Conservation (phyloP, 2,888 invertebrate species). For the Lepidocyrtinus sp. region DNA sequence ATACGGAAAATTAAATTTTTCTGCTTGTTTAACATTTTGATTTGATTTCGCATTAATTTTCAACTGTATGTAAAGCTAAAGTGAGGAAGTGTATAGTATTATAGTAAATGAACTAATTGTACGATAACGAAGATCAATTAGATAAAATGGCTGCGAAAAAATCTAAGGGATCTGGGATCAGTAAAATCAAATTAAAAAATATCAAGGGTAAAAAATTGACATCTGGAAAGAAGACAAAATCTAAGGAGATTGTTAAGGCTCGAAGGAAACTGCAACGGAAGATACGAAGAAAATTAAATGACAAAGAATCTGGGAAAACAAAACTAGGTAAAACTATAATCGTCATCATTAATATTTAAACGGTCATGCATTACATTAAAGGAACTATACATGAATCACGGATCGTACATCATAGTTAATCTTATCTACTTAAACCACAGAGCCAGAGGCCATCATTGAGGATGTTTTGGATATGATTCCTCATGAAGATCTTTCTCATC, state of each 20-base stretch:
- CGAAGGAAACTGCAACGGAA: constrained; percentile 70
- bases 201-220: constrained; percentile 77
- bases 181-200: constrained; percentile 76
- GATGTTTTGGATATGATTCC: constrained; percentile 78
- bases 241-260: constrained; percentile 70
- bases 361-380: too few species aligned
- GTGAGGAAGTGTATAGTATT: too few species aligned
- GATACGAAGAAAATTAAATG: constrained; percentile 60
- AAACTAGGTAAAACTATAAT: constrained; percentile 71
- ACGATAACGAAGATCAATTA: too few species aligned
- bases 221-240: constrained; percentile 74
- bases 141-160: constrained; percentile 73
- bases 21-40: too few species aligned
- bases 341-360: too few species aligned
- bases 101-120: too few species aligned
- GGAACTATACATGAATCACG: too few species aligned
- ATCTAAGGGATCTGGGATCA: constrained; percentile 75
- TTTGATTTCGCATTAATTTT: too few species aligned
- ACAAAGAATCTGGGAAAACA: constrained; percentile 68
- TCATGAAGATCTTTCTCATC: constrained; percentile 76
- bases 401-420: too few species aligned
- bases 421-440: too few species aligned
- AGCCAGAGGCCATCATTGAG: constrained; percentile 75
- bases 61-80: too few species aligned
- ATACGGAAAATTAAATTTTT: too few species aligned